Evolutionary conservation across 2,888 invertebrate species (phyloP), one percentile per base, ranked within the genome.

Genomic region (Ametastegia equiseti): DNA sequence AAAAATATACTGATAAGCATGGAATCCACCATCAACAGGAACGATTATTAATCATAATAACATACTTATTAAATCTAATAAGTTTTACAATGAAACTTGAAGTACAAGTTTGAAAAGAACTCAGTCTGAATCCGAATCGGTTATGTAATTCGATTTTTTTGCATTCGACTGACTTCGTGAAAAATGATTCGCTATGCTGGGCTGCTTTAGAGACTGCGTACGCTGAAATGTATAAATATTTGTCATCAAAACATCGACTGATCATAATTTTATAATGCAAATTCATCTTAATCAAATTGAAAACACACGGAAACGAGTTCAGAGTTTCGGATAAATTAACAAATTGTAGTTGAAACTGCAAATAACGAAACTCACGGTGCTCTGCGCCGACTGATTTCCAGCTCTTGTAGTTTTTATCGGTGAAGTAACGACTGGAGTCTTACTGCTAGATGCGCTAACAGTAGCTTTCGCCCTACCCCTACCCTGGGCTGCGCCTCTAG

Each of bases 401-500:
- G 36, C 57, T 33, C 57, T 75, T 33, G 75, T 23, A 60, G 78
- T 33, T 45, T n/a, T 78, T 27, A 15, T 19, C 7, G 60, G 27
- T 7, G 60, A 15, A 60, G 19, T 60, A 23, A 39, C 27, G 6
- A 42, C 4, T 1, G 13, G 30, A 60, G 15, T 39, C 11, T 78
- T 60, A 39, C 27, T 63, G n/a, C 27, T 42, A 0, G 78, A 60
- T 27, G 23, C 23, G 13, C 54, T 42, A 42, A 42, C 30, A 11
- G 78, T 30, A 82, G 23, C 13, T 42, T 67, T 84, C 45, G 36
- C 67, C 57, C 23, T 80, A 23, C 81, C 80, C 36, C 82, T 80
- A 30, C 67, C 47, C 73, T 81, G 82, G 79, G 73, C 81, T 54
- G 75, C 67, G 57, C 73, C 81, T 27, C 82, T 82, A n/a, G 69